A percentile compares a stretch with the other conserved stretches of the same genome.
Evolutionary conservation across 2,888 invertebrate species (phyloP).

Genomic region (Caenorhabditis japonica): DNA sequence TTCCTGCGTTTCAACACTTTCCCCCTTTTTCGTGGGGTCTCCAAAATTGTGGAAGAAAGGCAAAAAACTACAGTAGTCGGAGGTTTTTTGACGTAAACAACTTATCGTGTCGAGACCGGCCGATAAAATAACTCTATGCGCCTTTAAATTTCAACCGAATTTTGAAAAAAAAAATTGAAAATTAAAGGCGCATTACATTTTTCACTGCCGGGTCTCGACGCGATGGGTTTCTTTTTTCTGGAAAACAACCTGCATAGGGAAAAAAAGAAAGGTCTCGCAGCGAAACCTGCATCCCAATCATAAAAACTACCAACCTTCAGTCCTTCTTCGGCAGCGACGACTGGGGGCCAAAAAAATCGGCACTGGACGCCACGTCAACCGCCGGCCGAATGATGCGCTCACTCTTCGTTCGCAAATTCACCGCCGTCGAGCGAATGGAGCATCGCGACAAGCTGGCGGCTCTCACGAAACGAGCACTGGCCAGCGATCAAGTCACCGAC

Average conservation of each 20-base stretch:
- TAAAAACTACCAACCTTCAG: constrained; percentile 35
- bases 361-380: constrained; percentile 48
- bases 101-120: too few relatives aligned
- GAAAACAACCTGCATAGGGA: neutral
- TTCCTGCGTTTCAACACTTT: too few relatives aligned
- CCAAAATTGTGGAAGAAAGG: too few relatives aligned
- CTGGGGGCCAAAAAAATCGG: constrained; percentile 54
- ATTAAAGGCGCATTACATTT: too few relatives aligned
- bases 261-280: neutral
- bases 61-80: too few relatives aligned
- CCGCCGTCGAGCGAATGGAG: constrained; percentile 59
- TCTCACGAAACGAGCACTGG: constrained; percentile 55
- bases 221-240: neutral
- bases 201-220: too few relatives aligned
- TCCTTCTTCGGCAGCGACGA: constrained; percentile 63
- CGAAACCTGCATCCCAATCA: neutral
- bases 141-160: too few relatives aligned
- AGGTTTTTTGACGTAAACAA: too few relatives aligned
- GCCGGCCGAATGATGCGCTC: constrained; percentile 61
- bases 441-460: constrained; percentile 60
- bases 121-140: too few relatives aligned
- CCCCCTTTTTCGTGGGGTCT: too few relatives aligned
- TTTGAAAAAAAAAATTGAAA: too few relatives aligned
- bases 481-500: constrained; percentile 51
- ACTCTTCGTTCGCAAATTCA: constrained; percentile 72